Conservation (phyloP, 2,113 vertebrate species). For the Colaptes auratus region DNA sequence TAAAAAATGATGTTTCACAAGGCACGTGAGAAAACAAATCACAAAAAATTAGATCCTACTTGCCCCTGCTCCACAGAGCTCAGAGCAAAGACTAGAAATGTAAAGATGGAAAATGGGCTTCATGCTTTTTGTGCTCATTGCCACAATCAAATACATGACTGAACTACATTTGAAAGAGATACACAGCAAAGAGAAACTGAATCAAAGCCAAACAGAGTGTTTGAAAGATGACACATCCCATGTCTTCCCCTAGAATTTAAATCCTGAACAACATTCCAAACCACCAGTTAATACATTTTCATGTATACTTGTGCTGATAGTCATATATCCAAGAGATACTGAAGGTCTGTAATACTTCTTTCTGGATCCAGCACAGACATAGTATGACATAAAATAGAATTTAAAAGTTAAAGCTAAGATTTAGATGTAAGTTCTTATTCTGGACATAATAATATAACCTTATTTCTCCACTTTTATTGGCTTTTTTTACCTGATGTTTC, state of each 20-base stretch:
- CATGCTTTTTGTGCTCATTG: not conserved
- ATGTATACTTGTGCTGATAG: not conserved
- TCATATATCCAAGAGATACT: not conserved
- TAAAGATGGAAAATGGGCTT: not conserved
- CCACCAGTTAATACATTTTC: not conserved
- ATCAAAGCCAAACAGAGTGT: not conserved
- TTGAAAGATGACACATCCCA: not conserved
- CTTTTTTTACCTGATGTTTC: not conserved
- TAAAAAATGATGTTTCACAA: not conserved
- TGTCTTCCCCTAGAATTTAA: not conserved
- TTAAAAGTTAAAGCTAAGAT: not conserved
- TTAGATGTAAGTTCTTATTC: not conserved
- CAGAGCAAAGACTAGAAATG: not conserved
- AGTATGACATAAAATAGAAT: not conserved
- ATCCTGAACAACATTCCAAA: not conserved
- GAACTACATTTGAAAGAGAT: not conserved
- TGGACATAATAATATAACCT: not conserved
- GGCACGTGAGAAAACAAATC: not conserved
- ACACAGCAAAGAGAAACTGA: not conserved
- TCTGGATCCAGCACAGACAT: not conserved
- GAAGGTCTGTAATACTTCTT: not conserved
- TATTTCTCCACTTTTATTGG: not conserved
- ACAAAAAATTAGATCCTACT: not conserved
- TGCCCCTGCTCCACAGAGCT: fast-evolving
- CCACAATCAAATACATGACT: fast-evolving